Conservation (phyloP, 2,797 vertebrate species). For the Phyllotis vaccarum region DNA sequence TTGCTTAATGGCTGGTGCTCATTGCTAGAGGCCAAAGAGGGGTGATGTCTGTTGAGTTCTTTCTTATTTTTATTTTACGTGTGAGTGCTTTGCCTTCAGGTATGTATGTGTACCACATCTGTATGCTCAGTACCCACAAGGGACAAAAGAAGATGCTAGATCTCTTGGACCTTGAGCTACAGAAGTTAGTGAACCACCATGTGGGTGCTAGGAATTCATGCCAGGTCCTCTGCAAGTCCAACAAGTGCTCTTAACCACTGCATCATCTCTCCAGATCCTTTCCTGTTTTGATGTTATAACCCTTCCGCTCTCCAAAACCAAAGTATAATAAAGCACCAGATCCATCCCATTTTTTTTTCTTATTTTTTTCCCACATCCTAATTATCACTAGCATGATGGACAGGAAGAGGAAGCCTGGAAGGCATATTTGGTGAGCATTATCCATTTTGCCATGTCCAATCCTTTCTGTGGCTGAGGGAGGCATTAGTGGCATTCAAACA, state of each 20-base stretch:
- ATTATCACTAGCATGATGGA: not conserved
- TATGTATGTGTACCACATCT: not conserved
- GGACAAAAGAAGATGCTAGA: not conserved
- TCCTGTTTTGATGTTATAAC: not conserved
- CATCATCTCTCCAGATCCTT: not conserved
- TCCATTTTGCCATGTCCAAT: not conserved
- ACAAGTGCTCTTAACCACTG: not conserved
- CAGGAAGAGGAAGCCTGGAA: not conserved
- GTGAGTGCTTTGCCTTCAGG: not conserved
- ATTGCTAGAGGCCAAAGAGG: not conserved
- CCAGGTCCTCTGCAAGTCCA: not conserved
- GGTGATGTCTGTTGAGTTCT: not conserved
- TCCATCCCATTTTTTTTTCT: not conserved
- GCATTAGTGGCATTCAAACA: not conserved
- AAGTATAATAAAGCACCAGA: slow-evolving; percentile 9
- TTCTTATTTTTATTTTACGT: not conserved
- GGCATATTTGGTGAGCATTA: not conserved
- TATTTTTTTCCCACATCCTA: slow-evolving; percentile 24
- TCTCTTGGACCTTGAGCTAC: not conserved
- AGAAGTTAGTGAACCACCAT: not conserved
- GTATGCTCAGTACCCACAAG: not conserved
- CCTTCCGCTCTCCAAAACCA: not conserved
- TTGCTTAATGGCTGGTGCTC: not conserved
- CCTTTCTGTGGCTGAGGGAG: not conserved
- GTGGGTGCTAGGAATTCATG: not conserved